Evolutionary conservation across 2,797 vertebrate species (phyloP), one percentile per base, ranked within the genome.

Genomic region (Alosa sapidissima): DNA sequence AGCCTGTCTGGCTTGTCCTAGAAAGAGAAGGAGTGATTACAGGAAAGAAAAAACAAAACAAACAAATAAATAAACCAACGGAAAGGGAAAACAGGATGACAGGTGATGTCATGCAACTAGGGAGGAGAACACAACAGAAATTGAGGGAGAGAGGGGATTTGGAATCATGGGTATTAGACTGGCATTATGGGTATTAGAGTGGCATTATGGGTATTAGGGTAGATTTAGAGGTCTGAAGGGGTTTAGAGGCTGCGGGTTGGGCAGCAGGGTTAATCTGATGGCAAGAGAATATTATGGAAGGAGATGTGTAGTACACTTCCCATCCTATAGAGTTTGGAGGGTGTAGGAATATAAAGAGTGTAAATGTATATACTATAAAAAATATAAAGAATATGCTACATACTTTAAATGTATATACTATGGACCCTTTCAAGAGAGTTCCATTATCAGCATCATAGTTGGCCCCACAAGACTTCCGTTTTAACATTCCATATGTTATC

Each of bases 1-100:
- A 94, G 96, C 95, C 94, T 97, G 95, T 94, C 96, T 92, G 96
- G 94, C 93, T 96, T 96, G 95, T 97, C 98, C 98, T 99, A 96
- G 95, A 97, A 94, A 98, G 94, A 98, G 89, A 95, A 93, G 91
- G 89, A 93, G 90, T 85, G 83, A 88, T 91, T 91, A 91, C 88
- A 93, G 85, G 93, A 89, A 93, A 92, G 72, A 78, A 78, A 82
- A 85, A 36, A 19, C 10, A 45, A 14, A 5, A 72, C 19, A 78
- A 78, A 47, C 72, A 19, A 78, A 72, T 0, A 65, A 72, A 72
- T 5, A 72, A 72, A 72, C 3, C 60, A 68, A 28, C 5, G 28
- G 33, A 11, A 72, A 21, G 5, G 21, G 81, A 8, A 72, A 60
- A 9, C 60, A 87, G 85, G 85, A 83, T 84, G n/a, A n/a, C n/a